Conservation (phyloP, 92 coral and sea anemone genomes). For the Metridium senile region DNA sequence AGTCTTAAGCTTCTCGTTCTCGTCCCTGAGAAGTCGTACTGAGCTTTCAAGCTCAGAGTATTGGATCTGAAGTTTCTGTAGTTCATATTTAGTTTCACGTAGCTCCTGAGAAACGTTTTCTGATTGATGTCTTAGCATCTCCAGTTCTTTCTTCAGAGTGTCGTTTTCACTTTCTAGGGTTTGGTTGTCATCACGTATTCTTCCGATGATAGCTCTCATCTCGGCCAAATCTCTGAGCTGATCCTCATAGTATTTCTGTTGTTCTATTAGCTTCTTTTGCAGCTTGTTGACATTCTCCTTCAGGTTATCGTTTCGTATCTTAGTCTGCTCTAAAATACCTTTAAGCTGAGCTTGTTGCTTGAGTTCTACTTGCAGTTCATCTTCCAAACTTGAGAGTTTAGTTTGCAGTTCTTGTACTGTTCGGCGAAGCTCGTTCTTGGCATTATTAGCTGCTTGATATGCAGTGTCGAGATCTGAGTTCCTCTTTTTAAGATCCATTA, state of each 20-base stretch:
- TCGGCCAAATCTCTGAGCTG: conserved; percentile 86
- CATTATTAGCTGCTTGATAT: conserved; percentile 72
- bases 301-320: conserved; percentile 82
- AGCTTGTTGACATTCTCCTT: conserved; percentile 81
- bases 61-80: conserved; percentile 89
- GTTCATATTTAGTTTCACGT: conserved; percentile 85
- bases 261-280: conserved; percentile 88
- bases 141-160: conserved; percentile 80
- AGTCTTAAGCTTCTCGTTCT: conserved; percentile 83
- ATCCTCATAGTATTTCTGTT: conserved; percentile 86
- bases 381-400: conserved; percentile 78
- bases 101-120: conserved; percentile 75
- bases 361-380: conserved; percentile 86
- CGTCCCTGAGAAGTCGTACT: conserved; percentile 78
- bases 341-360: conserved; percentile 95
- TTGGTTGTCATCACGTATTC: conserved; percentile 88
- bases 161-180: conserved; percentile 71
- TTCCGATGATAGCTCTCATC: conserved; percentile 81
- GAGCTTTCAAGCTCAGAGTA: conserved; percentile 78
- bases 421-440: conserved; percentile 86
- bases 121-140: conserved; percentile 71
- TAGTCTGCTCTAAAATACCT: conserved; percentile 87
- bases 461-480: conserved; percentile 90
- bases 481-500: conserved; percentile 83
- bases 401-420: conserved; percentile 77